Evolutionary conservation across 1,140 invertebrate genomes (phyloP), one percentile per base, ranked within the genome.

Genomic region (Drosophila pandora): DNA sequence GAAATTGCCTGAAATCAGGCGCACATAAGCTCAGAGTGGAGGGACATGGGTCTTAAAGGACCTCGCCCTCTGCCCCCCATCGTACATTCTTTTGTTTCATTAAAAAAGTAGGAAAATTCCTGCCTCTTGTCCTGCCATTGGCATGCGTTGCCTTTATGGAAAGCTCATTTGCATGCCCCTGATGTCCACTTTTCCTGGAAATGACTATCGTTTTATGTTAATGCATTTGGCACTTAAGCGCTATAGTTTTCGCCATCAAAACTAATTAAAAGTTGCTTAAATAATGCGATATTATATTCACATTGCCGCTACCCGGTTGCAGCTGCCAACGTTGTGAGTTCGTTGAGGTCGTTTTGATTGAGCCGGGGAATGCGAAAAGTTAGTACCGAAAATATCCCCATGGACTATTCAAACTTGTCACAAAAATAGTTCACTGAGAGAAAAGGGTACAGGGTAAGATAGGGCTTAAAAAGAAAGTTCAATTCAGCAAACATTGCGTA

Each of bases 1-100:
- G 83, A 87, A 83, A 83, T 83, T 83, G 79, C 79, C 80, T 83
- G 79, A 83, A 83, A 83, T 83, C 79, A 84, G 79, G 80, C 79
- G 79, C 79, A 83, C 75, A 70, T 83, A 79, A 83, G 80, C 64
- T 67, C 13, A 52, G 34, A 28, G 49, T n/a, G 28, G n/a, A 37
- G 34, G 12, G 34, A 12, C 34, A 37, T 39, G 57, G 6, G 1
- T 45, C 61, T 64, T 60, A 60, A 60, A 64, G 39, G 54, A 22
- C 7, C 8, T 3, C 53, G 34, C 8, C 21, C 23, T 47, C 3
- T 43, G 9, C 34, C n/a, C 1, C 13, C 1, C 2, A 8, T 22
- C 56, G 23, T 9, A 39, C 52, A 48, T 23, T 37, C 48, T 48
- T 76, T 61, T 60, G 68, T 81, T 81, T 82, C 79, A 82, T 82